Conservation (phyloP, 2,888 invertebrate genomes). For the Cancer borealis region DNA sequence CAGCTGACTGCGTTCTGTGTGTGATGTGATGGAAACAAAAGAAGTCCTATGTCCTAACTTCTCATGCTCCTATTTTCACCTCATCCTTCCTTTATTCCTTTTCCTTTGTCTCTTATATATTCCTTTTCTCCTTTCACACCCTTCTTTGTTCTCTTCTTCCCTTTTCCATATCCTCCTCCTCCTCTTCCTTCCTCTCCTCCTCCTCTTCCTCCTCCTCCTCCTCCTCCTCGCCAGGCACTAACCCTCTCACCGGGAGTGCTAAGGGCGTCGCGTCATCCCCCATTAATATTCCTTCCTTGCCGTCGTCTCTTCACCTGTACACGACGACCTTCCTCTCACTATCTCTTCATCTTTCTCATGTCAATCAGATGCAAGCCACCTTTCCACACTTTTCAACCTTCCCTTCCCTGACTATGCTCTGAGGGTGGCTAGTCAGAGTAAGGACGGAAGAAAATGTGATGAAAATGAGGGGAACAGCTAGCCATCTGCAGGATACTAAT, state of each 20-base stretch:
- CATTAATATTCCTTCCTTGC: not conserved
- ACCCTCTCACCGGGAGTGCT: not conserved
- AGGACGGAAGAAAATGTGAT: not conserved
- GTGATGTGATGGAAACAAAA: too few species aligned
- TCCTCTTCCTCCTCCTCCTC: not conserved
- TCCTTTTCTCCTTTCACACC: not conserved
- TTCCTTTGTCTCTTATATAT: not conserved
- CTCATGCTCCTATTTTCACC: not conserved
- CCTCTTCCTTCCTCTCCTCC: not conserved
- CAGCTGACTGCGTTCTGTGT: not conserved
- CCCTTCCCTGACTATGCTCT: not conserved
- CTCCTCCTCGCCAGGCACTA: not conserved
- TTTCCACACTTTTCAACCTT: slow-evolving; percentile 7
- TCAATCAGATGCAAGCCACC: slow-evolving; percentile 48
- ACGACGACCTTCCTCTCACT: not conserved
- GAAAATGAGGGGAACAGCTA: too few species aligned
- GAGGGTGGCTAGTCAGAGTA: not conserved
- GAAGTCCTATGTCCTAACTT: too few species aligned
- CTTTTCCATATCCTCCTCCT: not conserved
- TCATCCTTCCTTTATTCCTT: not conserved
- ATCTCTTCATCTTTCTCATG: slow-evolving; percentile 56
- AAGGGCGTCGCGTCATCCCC: not conserved
- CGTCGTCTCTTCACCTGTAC: not conserved
- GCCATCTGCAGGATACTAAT: too few species aligned
- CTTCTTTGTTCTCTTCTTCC: not conserved